Base-by-base conservation (phyloP, 2,797 vertebrate species). In the Sebastes steindachneri region DNA sequence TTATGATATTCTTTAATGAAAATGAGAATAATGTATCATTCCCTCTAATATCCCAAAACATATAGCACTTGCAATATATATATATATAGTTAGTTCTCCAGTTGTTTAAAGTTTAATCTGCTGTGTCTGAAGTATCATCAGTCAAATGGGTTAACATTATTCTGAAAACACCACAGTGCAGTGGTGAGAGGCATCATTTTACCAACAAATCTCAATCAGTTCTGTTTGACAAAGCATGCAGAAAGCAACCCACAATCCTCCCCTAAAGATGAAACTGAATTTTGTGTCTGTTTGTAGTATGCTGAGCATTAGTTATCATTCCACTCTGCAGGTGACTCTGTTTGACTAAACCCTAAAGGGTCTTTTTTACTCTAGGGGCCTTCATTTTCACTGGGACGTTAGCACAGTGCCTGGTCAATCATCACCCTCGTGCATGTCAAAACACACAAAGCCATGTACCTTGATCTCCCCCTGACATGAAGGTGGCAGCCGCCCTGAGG, bases 401-500 rank as follows among this genome's bases (percentile, higher is more conserved):
- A 85, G 63, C 79, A 73, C 64, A 51, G 54, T 41, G 45, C 60
- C 35, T 8, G 35, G 71, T 73, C 63, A 87, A 79, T 54, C 41
- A 28, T 64, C 26, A 63, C 58, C 29, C 28, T 41, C 2, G 1
- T 41, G 14, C 37, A 57, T 60, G 12, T 35, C 64, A 35, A 73
- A 54, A 54, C 28, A 60, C 68, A 59, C 64, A 65, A 5, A 77
- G 64, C 29, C 79, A 63, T 73, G 79, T 68, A 82, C 82, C 26
- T 3, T 65, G 80, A 79, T 65, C 85, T 71, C 55, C 58, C 37
- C 68, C 73, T 54, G 81, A 84, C 85, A 88, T 71, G 79, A 85
- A 79, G 86, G 78, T 88, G 90, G 85, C 84, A 87, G 77, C 63
- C 1, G 72, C 67, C 63, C 60, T 17, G 75, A 83, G 72, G 89